phyloP scores from a whole-genome alignment of 2,888 invertebrate genomes.

The Tenthredo amoena region DNA sequence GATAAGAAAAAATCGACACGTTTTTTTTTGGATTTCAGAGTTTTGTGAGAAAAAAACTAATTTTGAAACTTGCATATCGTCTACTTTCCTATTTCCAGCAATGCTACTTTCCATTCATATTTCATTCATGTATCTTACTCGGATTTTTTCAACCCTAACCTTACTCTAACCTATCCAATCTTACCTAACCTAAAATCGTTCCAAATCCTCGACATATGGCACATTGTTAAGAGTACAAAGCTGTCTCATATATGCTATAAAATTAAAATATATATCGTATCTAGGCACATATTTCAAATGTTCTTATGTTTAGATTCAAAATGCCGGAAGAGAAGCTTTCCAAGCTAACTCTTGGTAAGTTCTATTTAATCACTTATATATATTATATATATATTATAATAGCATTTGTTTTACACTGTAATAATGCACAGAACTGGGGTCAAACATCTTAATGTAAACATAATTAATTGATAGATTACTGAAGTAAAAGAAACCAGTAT shows the following conservation, averaged over 20 bases:
- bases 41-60: background rate
- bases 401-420: background rate
- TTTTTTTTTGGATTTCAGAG: background rate
- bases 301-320: conserved; percentile 35
- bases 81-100: background rate
- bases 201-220: background rate
- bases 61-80: background rate
- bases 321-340: conserved; percentile 59
- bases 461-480: background rate
- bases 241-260: background rate
- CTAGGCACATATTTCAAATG: background rate
- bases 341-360: conserved; percentile 58
- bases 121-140: background rate
- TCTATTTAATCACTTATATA: background rate
- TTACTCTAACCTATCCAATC: background rate
- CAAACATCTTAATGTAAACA: background rate
- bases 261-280: background rate
- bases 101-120: background rate
- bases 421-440: background rate
- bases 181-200: background rate
- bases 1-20: background rate
- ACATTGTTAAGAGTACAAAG: background rate
- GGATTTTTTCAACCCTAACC: background rate
- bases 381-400: too few relatives aligned
- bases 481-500: background rate